Evolutionary conservation across 2,888 invertebrate species (phyloP), one percentile per base, ranked within the genome.

Genomic region (Cheilosia vulpina): DNA sequence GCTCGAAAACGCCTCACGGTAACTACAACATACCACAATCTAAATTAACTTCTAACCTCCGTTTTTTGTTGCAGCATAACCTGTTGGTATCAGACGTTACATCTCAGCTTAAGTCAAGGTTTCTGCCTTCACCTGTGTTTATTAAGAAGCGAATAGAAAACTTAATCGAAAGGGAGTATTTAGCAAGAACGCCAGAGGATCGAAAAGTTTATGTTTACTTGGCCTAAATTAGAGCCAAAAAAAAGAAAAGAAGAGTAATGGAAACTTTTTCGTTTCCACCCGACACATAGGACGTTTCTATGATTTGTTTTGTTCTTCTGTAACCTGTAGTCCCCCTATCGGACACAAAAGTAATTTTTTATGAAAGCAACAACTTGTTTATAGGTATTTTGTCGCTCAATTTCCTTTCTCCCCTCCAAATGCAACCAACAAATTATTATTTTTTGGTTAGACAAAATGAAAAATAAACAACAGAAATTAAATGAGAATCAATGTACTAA

Each of bases 131-230:
- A 89, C 99, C 99, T 71, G 97, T 98, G 89, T 96, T 99, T 89
- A 99, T 99, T 92, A 99, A 99, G 94, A 99, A 99, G 93, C 96
- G 99, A 92, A 99, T 99, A 93, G 99, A 99, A 94, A 98, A 98
- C 87, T 95, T 99, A 90, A 99, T 99, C 92, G 99, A 99, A 93
- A 95, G 99, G 89, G 99, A 99, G 93, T 99, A 99, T 94, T 94
- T 99, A 91, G 98, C 98, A 88, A 96, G 99, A 93, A 98, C 98
- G 91, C 96, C 98, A 79, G 98, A 98, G 93, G 99, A 99, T 94
- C 95, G 97, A 93, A 98, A 98, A 95, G 96, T 98, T 91, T 98
- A 98, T 94, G 96, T 97, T 88, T 98, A 98, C 93, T 97, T 98
- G 93, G 98, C 98, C 94, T 98, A 94, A 94, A 93, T 75, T 62